Evolutionary conservation across 2,797 vertebrate species (phyloP), one percentile per base, ranked within the genome.

Genomic region (Decapterus maruadsi): DNA sequence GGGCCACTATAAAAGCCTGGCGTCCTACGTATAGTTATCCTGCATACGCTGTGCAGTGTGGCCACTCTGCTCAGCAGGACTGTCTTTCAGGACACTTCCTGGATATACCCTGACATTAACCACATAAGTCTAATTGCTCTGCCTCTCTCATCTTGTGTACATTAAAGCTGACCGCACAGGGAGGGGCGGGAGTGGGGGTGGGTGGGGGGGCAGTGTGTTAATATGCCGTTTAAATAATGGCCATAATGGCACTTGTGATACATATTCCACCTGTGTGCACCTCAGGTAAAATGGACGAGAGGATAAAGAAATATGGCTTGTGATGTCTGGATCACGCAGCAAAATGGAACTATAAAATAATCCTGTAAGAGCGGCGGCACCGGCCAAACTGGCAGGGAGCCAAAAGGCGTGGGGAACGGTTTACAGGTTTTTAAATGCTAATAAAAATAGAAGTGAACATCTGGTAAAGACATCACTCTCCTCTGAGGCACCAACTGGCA

Each of bases 361-460:
- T 89, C 80, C 87, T 74, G 82, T 84, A 80, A 78, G 71, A 85
- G 75, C 72, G 73, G 78, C 65, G 50, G 75, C 48, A 34, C 58
- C 14, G 36, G 85, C 87, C 87, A 88, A 83, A 76, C 69, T 80
- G 78, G 86, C 78, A 75, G 63, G 4, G 0, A 62, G 87, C 89
- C 89, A 84, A 84, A 62, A 73, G 51, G 80, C 63, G 60, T 65
- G 73, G 75, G 82, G 77, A 72, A 67, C 66, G 64, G 78, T 86
- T 84, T 82, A 59, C 68, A 78, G 78, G 76, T 80, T 89, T 87
- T 89, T 85, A 83, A 84, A 83, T 79, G 78, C 84, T 90, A 91
- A 91, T 91, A 91, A 91, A 93, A 92, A 87, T 68, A 90, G 80
- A 87, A 83, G 82, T 72, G 80, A 90, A 90, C 93, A 94, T 93